Base-by-base conservation (phyloP, 2,113 vertebrate genomes). In the Xenopus tropicalis region DNA sequence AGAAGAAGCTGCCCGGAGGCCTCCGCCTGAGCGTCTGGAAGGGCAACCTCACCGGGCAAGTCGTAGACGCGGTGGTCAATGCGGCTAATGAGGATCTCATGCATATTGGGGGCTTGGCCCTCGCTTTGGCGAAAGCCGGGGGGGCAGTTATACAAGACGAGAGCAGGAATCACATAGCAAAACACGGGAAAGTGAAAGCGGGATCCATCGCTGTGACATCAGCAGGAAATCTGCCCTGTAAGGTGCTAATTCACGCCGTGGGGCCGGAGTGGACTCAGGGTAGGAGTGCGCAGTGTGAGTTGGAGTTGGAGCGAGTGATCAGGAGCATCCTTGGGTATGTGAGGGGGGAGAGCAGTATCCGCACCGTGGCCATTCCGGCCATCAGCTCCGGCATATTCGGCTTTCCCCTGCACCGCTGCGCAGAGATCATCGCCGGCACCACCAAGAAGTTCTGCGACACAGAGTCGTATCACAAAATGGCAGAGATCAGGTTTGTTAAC, bases 281-380 rank as follows among this genome's bases (percentile, higher is more conserved):
- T 0, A 2, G 78, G 1, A 0, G 0, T 0, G 0, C 14, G 0
- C 0, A 0, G 0, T 92, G 91, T 70, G 19, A 77, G 2, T 0
- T 0, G 0, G 5, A 58, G 0, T 86, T 98, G 61, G 0, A 1
- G 6, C 0, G 0, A 0, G 80, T 83, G 29, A 83, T 97, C 58
- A 0, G 0, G 0, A 91, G 1, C 19, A 86, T 96, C 74, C 83
- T 98, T 46, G 0, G 0, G 0, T 62, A 0, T 0, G 86, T 81
- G 11, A 46, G 11, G 10, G 0, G 0, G 1, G 0, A 0, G 0
- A 14, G 24, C 0, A 0, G 11, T 48, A 79, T 83, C 42, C 24
- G 21, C 1, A 88, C 90, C 61, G 87, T 98, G 78, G 95, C 95
- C 66, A 94, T 98, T 77, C 96, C 96, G 76, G 94, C 94, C 14